Conservation (phyloP, 2,888 invertebrate species). For the Eristalinus aeneus region DNA sequence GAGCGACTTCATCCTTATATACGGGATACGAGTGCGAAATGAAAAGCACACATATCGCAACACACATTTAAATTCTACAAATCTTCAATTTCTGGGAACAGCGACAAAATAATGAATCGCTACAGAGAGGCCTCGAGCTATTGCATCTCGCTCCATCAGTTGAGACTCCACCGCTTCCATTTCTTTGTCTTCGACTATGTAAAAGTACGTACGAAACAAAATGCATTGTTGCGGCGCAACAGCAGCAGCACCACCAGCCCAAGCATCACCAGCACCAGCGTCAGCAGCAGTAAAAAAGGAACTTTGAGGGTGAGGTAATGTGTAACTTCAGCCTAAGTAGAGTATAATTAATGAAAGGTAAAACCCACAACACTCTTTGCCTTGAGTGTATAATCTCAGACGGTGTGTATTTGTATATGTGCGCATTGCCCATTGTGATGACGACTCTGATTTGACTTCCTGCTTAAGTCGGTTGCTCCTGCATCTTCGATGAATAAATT, state of each 20-base stretch:
- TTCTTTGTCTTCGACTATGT: conserved; percentile 46
- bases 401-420: neutral
- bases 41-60: conserved; percentile 17
- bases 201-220: conserved; percentile 15
- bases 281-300: conserved; percentile 34
- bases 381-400: conserved; percentile 49
- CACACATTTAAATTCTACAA: conserved; percentile 44
- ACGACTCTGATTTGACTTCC: conserved; percentile 66
- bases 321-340: conserved; percentile 66
- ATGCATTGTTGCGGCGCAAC: conserved; percentile 53
- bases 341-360: conserved; percentile 73
- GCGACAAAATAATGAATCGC: conserved; percentile 62
- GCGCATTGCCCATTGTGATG: conserved; percentile 54
- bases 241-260: conserved; percentile 12
- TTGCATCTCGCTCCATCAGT: conserved; percentile 48
- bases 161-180: conserved; percentile 30
- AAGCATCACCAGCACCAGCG: conserved; percentile 16
- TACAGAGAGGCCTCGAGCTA: conserved; percentile 48
- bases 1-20: conserved; percentile 11
- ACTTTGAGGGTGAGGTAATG: conserved; percentile 58
- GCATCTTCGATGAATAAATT: conserved; percentile 69
- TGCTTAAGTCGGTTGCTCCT: conserved; percentile 52
- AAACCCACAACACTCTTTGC: conserved; percentile 65
- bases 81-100: conserved; percentile 50
- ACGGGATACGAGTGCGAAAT: conserved; percentile 13